Base-by-base conservation (phyloP, 2,113 vertebrate genomes). In the Donacobius atricapilla region DNA sequence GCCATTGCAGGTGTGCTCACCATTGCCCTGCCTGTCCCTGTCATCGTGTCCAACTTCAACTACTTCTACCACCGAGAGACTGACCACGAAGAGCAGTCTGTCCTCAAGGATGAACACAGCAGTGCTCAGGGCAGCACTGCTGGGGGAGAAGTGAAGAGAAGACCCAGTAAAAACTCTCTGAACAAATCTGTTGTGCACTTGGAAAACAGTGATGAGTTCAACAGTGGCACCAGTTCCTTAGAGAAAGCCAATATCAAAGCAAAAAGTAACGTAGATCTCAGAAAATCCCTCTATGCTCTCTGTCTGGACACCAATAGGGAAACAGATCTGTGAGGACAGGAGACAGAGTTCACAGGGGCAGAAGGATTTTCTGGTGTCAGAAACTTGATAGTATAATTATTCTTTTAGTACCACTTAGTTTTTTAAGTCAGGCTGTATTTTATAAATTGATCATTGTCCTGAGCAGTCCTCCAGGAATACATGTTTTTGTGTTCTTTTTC, bases 1-100 rank as follows among this genome's bases (percentile, higher is more conserved):
- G 99, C 99, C 94, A 99, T 99, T 1, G 99, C 99, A 0, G 99
- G 99, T 5, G 99, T 99, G 73, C 98, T 99, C 24, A 99, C 99
- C 91, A 99, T 99, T 6, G 99, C 99, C n/a, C 97, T 99, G 12
- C 99, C 99, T 0, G 99, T 99, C 30, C 99, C 99, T 0, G 99
- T 99, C 92, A 99, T 99, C 1, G 99, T 99, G 3, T 99, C 99
- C 93, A 99, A 99, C 97, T 99, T 99, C 97, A 99, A 99, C 94
- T 99, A 99, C 97, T 99, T 99, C 97, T 99, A 99, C 95, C 99
- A 99, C 96, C 95, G 99, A 5, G 99, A 99, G 95, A 99, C 99
- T 2, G 99, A 99, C 92, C 99, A 99, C 1, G 99, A 90, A 37
- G 88, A 99, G 50, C 99, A 99, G 95, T 96, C 98, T 5, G 66